Evolutionary conservation across 2,888 invertebrate genomes (phyloP), one percentile per base, ranked within the genome.

Genomic region (Deroplatys truncata): DNA sequence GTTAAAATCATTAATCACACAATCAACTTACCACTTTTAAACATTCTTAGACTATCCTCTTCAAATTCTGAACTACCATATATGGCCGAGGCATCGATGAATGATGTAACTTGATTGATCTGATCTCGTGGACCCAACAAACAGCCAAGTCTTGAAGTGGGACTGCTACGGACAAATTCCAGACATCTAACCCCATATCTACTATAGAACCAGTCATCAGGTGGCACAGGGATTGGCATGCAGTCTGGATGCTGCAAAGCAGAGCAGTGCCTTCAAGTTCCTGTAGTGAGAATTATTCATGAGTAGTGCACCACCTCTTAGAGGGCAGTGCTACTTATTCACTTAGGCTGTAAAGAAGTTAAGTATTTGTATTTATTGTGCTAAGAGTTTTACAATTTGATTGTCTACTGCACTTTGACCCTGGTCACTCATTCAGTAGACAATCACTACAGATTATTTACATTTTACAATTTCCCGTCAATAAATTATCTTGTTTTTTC

Each of bases 91-190:
- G 96, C 98, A 91, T 98, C 98, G 13, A 98, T 94, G 92, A 95
- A 98, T 0, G 97, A 96, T 0, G 98, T 97, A 7, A 97, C 96
- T 92, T 98, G 98, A 93, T 98, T 97, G 90, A 98, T 96, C 93
- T 98, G 98, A 92, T 98, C 98, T 2, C 98, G 94, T 94, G 97
- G 97, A 16, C 98, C 98, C 25, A 98, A 94, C 13, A 96, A 95
- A 92, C 98, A 98, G 93, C 97, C 96, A 85, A 97, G 96, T 5
- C 96, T 94, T 2, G 98, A 97, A 0, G 97, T 97, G 0, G 98
- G 96, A 0, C 97, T 97, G 16, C 97, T 97, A 0, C 98, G 94
- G 29, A 97, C 94, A 92, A 98, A 98, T 93, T 98, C 98, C 92
- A 98, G 93, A 92, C 98, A 98, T 1, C 95, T 94, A 2, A 97